Conservation (phyloP, 2,888 invertebrate species). For the Steinernema hermaphroditum region DNA sequence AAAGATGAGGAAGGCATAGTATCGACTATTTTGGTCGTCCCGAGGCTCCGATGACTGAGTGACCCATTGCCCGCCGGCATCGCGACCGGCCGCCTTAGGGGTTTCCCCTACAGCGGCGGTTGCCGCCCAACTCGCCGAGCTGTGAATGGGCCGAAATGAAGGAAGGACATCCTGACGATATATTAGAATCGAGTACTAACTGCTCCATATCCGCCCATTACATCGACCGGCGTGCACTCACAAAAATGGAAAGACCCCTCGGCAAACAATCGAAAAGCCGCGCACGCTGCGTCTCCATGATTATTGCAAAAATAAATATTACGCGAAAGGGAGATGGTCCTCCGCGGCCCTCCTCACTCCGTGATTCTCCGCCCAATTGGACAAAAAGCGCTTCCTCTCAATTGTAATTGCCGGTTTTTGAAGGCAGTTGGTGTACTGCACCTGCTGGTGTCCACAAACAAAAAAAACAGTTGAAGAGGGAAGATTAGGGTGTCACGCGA, state of each 20-base stretch:
- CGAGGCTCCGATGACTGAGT: not conserved
- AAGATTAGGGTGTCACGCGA: conserved; percentile 5
- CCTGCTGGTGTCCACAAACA: not conserved
- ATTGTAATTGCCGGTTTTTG: not conserved
- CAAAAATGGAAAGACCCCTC: conserved; percentile 10
- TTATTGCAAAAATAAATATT: conserved; percentile 25
- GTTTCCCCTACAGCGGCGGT: conserved; percentile 9
- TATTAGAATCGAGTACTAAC: conserved; percentile 17
- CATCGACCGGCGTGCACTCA: not conserved
- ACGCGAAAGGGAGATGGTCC: conserved; percentile 16
- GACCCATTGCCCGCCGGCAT: conserved; percentile 14
- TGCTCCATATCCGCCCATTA: not conserved
- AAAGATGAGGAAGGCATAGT: conserved; percentile 14
- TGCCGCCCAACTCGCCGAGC: not conserved
- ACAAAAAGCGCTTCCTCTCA: conserved; percentile 3
- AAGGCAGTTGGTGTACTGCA: conserved; percentile 16
- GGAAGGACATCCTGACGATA: not conserved
- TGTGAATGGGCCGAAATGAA: not conserved
- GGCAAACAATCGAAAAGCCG: not conserved
- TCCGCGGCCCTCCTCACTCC: not conserved
- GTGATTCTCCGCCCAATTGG: not conserved
- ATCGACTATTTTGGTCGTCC: conserved; percentile 27
- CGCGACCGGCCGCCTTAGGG: conserved; percentile 14
- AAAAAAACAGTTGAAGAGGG: not conserved
- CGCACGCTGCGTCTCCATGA: conserved; percentile 1